phyloP scores from a whole-genome alignment of 1,140 invertebrate species.

The Drosophila auraria region DNA sequence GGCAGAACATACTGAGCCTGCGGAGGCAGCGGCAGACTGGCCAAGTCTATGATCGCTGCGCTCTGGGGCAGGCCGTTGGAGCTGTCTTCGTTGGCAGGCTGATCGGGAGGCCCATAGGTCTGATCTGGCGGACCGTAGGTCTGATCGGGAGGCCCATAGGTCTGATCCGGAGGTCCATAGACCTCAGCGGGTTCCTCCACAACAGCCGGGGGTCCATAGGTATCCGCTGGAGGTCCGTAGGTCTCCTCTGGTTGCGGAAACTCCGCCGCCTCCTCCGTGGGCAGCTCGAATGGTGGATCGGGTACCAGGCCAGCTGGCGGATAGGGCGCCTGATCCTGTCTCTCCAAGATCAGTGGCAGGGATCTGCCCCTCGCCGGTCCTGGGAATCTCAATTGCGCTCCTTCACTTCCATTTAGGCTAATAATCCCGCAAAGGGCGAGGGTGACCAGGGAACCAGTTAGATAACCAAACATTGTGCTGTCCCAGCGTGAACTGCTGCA shows the following conservation, averaged over 20 bases:
- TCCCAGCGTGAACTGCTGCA: constrained; percentile 53
- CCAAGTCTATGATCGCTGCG: constrained; percentile 57
- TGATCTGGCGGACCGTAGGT: constrained; percentile 45
- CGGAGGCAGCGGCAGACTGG: constrained; percentile 59
- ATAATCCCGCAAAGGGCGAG: constrained; percentile 39
- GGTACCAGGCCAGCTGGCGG: constrained; percentile 70
- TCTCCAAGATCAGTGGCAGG: constrained; percentile 31
- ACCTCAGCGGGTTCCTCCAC: constrained; percentile 34
- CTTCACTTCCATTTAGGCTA: constrained; percentile 26
- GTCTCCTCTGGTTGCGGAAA: constrained; percentile 56
- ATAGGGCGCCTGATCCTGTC: constrained; percentile 66
- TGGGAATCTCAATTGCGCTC: constrained; percentile 42
- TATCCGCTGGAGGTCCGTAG: constrained; percentile 60
- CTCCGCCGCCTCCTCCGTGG: constrained; percentile 60
- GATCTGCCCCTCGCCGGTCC: constrained; percentile 32
- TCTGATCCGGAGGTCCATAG: constrained; percentile 28
- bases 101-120: constrained; percentile 52
- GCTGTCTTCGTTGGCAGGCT: constrained; percentile 30
- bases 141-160: constrained; percentile 44
- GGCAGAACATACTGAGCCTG: constrained; percentile 62
- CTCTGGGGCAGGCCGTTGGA: constrained; percentile 25
- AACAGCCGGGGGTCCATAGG: constrained; percentile 42
- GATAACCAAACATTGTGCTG: constrained; percentile 58
- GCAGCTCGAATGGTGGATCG: constrained; percentile 71
- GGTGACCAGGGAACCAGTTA: constrained; percentile 22